These are phyloP conservation scores for Lepidotrigona ventralis DNA, from an alignment of 1,140 invertebrate genomes.

Conservation along the genomic window DNA sequence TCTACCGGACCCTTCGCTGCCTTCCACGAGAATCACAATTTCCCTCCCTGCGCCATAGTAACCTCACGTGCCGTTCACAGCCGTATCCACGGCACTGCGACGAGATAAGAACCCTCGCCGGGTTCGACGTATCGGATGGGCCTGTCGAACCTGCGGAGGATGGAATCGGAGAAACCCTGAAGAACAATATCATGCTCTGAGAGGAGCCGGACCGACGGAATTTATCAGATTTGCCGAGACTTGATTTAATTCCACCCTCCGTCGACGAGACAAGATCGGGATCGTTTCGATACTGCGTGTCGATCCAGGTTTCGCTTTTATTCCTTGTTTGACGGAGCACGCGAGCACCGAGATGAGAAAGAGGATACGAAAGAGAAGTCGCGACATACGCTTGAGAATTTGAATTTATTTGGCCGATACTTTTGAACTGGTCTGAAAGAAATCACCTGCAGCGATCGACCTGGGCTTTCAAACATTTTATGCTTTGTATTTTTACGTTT, in stretches of 20 bases:
- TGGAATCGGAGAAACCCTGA: background rate
- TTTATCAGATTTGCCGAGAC: background rate
- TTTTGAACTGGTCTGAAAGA: too few species aligned
- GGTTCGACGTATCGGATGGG: slow-evolving; percentile 8
- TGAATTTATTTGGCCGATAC: too few species aligned
- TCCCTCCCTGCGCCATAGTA: background rate
- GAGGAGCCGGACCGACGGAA: background rate
- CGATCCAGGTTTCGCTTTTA: background rate
- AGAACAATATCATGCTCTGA: background rate
- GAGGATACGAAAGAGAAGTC: too few species aligned
- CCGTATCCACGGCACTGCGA: background rate
- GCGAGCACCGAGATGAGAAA: too few species aligned
- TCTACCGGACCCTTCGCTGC: background rate
- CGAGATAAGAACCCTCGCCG: background rate
- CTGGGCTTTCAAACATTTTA: too few species aligned
- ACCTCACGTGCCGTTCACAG: background rate
- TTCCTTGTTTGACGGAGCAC: background rate
- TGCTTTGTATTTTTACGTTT: too few species aligned
- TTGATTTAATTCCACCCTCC: slow-evolving; percentile 13
- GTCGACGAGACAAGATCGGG: background rate
- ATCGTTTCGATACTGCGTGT: background rate
- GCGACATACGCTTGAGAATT: too few species aligned
- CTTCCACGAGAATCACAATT: slow-evolving; percentile 1
- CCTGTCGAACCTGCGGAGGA: background rate
- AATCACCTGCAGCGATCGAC: too few species aligned